phyloP scores from a whole-genome alignment of 2,888 invertebrate genomes.

The Augiades crinisus region DNA sequence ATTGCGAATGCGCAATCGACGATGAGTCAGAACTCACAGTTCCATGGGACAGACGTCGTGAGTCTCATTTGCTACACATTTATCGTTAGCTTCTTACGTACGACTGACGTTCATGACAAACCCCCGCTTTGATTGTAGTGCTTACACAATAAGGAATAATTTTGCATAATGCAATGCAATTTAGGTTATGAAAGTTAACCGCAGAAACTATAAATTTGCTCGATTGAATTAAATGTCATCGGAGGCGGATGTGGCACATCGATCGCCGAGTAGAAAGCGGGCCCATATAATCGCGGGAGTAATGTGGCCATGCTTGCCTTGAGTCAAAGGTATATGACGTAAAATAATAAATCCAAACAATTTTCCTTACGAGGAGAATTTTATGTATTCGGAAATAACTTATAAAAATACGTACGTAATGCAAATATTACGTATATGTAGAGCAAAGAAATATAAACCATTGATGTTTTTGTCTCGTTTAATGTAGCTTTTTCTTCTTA shows the following conservation, averaged over 20 bases:
- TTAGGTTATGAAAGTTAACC: constrained; percentile 17
- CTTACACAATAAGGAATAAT: not conserved
- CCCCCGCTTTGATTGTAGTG: not conserved
- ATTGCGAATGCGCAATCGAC: not conserved
- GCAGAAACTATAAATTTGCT: constrained; percentile 19
- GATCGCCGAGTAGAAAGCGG: constrained; percentile 21
- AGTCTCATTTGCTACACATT: not conserved
- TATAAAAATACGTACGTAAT: too few species aligned
- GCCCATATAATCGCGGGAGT: constrained; percentile 14
- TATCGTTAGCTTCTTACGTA: not conserved
- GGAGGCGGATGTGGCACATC: constrained; percentile 22
- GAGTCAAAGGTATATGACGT: too few species aligned
- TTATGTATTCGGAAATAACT: too few species aligned
- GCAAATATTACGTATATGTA: too few species aligned
- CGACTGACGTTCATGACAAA: not conserved
- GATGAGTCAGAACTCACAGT: not conserved
- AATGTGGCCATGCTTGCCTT: constrained; percentile 1
- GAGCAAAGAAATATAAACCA: too few species aligned
- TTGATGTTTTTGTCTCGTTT: too few species aligned
- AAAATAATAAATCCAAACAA: too few species aligned
- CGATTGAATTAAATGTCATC: constrained; percentile 26
- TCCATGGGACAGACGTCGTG: not conserved
- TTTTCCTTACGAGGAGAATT: too few species aligned
- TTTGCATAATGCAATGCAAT: constrained; percentile 5
- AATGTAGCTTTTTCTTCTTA: too few species aligned